These are phyloP conservation scores for Cephus pulcher DNA, from an alignment of 2,888 invertebrate species.

Conservation along the genomic window DNA sequence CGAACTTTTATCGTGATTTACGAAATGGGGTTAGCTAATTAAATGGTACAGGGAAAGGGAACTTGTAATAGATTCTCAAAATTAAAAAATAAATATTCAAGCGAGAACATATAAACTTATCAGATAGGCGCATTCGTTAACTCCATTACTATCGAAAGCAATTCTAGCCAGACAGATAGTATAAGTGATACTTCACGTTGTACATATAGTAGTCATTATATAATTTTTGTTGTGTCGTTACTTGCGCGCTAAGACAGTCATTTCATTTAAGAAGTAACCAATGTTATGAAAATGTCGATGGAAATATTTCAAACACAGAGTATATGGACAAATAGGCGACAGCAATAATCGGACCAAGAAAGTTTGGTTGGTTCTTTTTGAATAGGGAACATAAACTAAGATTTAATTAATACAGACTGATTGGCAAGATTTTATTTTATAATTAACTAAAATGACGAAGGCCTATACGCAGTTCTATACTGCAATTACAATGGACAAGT, in stretches of 20 bases:
- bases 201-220: slow-evolving; percentile 33
- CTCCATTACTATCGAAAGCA: background rate
- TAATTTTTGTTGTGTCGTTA: slow-evolving; percentile 21
- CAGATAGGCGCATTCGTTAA: background rate
- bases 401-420: background rate
- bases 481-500: background rate
- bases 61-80: background rate
- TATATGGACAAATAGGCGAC: background rate
- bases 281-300: background rate
- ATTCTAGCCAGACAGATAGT: slow-evolving; percentile 11
- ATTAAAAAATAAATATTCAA: background rate
- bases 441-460: background rate
- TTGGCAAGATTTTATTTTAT: background rate
- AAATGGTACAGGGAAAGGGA: background rate
- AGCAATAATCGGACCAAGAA: background rate
- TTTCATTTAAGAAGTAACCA: slow-evolving; percentile 10
- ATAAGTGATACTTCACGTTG: slow-evolving; percentile 30
- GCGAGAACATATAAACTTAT: background rate
- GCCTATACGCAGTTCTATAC: background rate
- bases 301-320: slow-evolving; percentile 6
- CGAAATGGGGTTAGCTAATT: background rate
- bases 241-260: slow-evolving; percentile 12
- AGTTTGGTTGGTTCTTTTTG: background rate
- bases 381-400: background rate
- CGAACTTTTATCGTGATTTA: background rate